Evolutionary conservation across 2,888 invertebrate genomes (phyloP).

Genomic region (Diarsia mendica): DNA sequence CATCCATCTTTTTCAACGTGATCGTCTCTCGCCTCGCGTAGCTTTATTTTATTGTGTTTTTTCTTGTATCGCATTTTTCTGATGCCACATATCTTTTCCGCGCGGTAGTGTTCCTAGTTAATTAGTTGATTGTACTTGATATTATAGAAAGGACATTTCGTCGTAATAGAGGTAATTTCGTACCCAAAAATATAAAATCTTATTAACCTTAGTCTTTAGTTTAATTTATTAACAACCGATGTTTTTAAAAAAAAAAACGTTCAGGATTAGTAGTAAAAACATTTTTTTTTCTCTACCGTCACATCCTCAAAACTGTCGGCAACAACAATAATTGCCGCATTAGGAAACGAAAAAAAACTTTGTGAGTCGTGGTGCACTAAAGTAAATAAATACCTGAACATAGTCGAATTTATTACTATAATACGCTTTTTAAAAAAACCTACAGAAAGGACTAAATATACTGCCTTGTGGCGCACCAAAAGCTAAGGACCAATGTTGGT

Average conservation of each 20-base stretch:
- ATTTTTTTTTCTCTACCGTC: neutral
- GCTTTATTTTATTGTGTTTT: neutral
- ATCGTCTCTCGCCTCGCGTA: neutral
- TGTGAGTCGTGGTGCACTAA: neutral
- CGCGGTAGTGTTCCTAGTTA: neutral
- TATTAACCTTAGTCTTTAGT: neutral
- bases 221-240: neutral
- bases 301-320: neutral
- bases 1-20: neutral
- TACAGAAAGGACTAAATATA: neutral
- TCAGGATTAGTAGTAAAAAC: neutral
- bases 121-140: neutral
- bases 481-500: too few relatives aligned
- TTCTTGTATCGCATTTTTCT: neutral
- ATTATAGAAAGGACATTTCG: conserved; percentile 9
- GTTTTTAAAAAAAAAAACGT: neutral
- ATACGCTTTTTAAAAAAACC: neutral
- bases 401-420: neutral
- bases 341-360: neutral
- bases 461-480: conserved; percentile 2
- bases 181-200: neutral
- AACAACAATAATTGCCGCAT: neutral
- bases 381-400: neutral
- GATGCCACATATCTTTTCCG: neutral
- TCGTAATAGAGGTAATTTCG: too few relatives aligned